Evolutionary conservation across 2,888 invertebrate genomes (phyloP), one percentile per base, ranked within the genome.

Genomic region (Cheilosia pagana): DNA sequence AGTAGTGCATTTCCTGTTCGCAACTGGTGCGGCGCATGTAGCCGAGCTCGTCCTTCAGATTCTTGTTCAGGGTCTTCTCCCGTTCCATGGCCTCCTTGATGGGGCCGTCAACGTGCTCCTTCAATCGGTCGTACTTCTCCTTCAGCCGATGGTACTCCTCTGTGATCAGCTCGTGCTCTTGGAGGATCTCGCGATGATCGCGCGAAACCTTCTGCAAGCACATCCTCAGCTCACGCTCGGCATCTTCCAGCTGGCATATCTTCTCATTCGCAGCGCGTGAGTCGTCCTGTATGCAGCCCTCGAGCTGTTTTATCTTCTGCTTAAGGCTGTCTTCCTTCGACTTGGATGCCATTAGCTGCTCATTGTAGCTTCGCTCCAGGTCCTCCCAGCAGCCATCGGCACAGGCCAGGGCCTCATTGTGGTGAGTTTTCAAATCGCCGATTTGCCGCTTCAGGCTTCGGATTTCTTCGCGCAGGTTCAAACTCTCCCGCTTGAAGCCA

Each of bases 381-480:
- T 95, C 95, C 0, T 94, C 94, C 94, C 95, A 95, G 91, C 95
- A 94, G 78, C 95, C 94, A 85, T 95, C 95, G 0, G 95, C 95
- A 77, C 95, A 94, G 74, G 95, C 94, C 89, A 96, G 90, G 88
- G 95, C 95, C 88, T 95, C 94, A 88, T 95, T 93, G 88, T 95
- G 95, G 0, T 95, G 94, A 1, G 94, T 92, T 89, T 94, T 94
- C 79, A 95, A 92, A 41, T 94, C 93, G 57, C 94, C 92, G 82
- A 91, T 93, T 90, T 89, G 91, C 85, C 87, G 89, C 45, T 90
- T 91, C 57, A 92, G 87, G 45, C 85, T 88, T 75, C 89, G 89
- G 1, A 91, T 86, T 86, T 91, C 91, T 8, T 90, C 91, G 55
- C 89, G 90, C 8, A 91, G 88, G 28, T 88, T 89, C 6, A 70